Base-by-base conservation (phyloP, 2,888 invertebrate genomes). In the Beris chalybata region DNA sequence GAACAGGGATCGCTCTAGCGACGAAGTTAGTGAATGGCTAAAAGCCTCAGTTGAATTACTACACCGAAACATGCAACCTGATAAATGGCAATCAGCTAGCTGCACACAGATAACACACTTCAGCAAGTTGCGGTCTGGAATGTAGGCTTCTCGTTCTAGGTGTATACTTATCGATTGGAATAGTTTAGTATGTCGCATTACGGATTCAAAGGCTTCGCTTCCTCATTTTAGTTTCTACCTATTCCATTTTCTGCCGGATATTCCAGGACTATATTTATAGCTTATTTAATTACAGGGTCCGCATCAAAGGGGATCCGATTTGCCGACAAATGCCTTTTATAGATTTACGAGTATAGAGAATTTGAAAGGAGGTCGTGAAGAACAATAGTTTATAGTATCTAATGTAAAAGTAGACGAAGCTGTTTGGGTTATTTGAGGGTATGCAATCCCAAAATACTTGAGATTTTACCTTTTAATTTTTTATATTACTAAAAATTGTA, bases 11-110 rank as follows among this genome's bases (percentile, higher is more conserved):
- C n/a, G 54, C 58, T 30, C 29, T 31, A 38, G 48, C 56, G 43
- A 43, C 61, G n/a, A 63, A 4, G 31, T n/a, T 45, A 48, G n/a
- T 47, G 55, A 61, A 53, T 47, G 31, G 61, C 55, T 59, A 54
- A 63, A 55, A 66, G 50, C 47, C 22, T 53, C 32, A 47, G 53
- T 11, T 63, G 52, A 67, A 61, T 67, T 67, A 67, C 56, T 67
- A 52, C 63, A 38, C 5, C n/a, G 22, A 43, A 63, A 56, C 66
- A 67, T 67, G 66, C 66, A 67, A 67, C 50, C 56, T 63, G 63
- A 67, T 63, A 67, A 67, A 67, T 67, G 54, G 63, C 61, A 56
- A 44, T 45, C 56, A 56, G 57, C 54, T 43, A 56, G 22, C 32
- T 38, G 63, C 55, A 55, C 30, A 30, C 56, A 48, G 57, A 63